Evolutionary conservation across 2,113 vertebrate species (phyloP).

Genomic region (Seriola rivoliana): DNA sequence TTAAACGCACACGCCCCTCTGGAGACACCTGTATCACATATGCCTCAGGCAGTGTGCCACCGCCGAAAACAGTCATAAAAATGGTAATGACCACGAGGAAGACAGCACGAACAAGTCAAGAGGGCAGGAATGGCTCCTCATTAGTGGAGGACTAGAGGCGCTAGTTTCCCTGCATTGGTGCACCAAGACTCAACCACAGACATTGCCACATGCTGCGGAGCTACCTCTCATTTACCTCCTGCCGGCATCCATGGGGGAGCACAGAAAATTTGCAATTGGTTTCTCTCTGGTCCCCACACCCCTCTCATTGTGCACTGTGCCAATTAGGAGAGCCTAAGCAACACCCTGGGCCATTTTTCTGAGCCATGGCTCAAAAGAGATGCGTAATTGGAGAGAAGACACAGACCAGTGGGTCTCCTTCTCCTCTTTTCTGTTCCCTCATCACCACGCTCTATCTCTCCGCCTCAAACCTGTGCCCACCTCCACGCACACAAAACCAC

Average conservation of each 20-base stretch:
- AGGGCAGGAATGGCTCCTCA: constrained; percentile 63
- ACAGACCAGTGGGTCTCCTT: constrained; percentile 60
- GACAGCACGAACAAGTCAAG: constrained; percentile 53
- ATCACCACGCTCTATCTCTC: constrained; percentile 14
- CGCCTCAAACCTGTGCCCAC: neutral
- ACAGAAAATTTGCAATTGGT: constrained; percentile 41
- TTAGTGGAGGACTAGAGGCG: constrained; percentile 64
- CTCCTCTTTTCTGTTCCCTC: constrained; percentile 42
- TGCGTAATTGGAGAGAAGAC: constrained; percentile 75
- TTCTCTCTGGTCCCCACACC: constrained; percentile 43
- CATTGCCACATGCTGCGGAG: constrained; percentile 27
- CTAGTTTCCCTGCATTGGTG: constrained; percentile 38
- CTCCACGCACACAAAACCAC: constrained; percentile 22
- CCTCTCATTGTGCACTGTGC: constrained; percentile 50
- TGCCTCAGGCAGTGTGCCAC: constrained; percentile 11
- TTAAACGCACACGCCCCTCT: constrained; percentile 44
- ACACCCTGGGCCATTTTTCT: constrained; percentile 65
- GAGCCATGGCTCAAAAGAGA: constrained; percentile 65
- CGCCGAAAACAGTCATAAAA: constrained; percentile 50
- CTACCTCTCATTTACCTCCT: constrained; percentile 75
- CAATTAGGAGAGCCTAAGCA: constrained; percentile 76
- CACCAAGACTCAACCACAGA: constrained; percentile 52
- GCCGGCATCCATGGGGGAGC: constrained; percentile 51
- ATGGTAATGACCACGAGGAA: constrained; percentile 46
- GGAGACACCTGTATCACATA: constrained; percentile 36